Evolutionary conservation across 2,888 invertebrate species (phyloP), one percentile per base, ranked within the genome.

Genomic region (Chloromyia formosa): DNA sequence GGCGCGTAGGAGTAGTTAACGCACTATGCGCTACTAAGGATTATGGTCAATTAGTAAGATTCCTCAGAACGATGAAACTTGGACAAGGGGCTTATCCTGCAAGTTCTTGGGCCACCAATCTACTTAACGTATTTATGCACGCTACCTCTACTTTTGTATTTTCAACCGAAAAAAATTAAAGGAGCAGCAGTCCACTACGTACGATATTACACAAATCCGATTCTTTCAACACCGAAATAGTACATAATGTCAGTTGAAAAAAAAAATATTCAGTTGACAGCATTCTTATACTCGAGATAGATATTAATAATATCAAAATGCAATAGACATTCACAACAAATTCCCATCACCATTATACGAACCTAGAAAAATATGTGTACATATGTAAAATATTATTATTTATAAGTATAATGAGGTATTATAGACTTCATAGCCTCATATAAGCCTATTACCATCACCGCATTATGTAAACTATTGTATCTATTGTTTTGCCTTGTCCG

Each of bases 341-440:
- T 27, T 71, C 71, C 71, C 71, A 71, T 71, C 71, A 71, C 71
- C 71, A 71, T 71, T 71, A 71, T 71, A 71, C 71, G 22, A 40
- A 60, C 5, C 60, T 60, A 27, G 22, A 58, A 58, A 5, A 60
- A 4, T 18, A 58, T 20, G 27, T 35, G 1, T 60, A 60, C 23
- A 7, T 20, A 58, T 58, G 42, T 54, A 58, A 12, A n/a, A 22
- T 60, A 60, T 60, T 60, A 60, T 22, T 60, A 64, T n/a, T 1
- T 64, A 3, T 64, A 16, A 18, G 16, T 42, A 40, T 42, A 12
- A n/a, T n/a, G n/a, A n/a, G n/a, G n/a, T 64, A 16, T 42, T 9
- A 7, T 64, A 12, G 61, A 4, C 16, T 27, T 49, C 56, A 20
- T 16, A 1, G 2, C 2, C 2, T 35, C 7, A 35, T 35, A 35